Percentiles rank a stretch among this genome's conserved stretches.
Conservation (phyloP, 2,797 vertebrate species). For the Peromyscus eremicus region DNA sequence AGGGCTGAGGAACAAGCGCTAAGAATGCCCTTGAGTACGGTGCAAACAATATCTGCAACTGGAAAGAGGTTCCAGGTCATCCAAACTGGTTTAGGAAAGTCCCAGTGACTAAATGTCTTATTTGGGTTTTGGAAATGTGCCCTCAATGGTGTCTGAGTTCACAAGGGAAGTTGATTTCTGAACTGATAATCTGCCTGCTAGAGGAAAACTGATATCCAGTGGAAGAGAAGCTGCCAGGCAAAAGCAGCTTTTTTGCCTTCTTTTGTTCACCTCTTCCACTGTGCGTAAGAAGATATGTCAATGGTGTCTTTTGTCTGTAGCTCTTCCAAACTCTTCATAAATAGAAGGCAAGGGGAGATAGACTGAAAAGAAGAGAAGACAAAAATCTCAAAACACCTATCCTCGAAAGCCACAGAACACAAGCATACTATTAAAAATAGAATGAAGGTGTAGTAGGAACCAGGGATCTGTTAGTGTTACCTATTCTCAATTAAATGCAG, state of each 20-base stretch:
- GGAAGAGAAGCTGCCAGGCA: slow-evolving; percentile 77
- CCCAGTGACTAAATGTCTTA: slow-evolving; percentile 68
- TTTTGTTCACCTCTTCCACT: slow-evolving; percentile 76
- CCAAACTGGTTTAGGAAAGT: slow-evolving; percentile 67
- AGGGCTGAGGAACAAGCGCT: not conserved
- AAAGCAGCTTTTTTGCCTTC: slow-evolving; percentile 63
- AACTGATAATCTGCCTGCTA: slow-evolving; percentile 80
- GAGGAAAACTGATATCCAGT: slow-evolving; percentile 81
- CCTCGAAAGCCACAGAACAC: slow-evolving; percentile 75
- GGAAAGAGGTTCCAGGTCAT: slow-evolving; percentile 63
- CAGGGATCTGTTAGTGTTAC: slow-evolving; percentile 80
- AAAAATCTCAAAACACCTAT: slow-evolving; percentile 69
- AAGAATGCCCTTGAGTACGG: slow-evolving; percentile 20
- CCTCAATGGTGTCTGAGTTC: slow-evolving; percentile 46
- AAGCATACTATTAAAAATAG: slow-evolving; percentile 79
- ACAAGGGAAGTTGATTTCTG: slow-evolving; percentile 79
- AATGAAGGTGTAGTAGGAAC: slow-evolving; percentile 67
- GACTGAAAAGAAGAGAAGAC: slow-evolving; percentile 26
- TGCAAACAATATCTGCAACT: slow-evolving; percentile 53
- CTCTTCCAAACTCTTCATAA: slow-evolving; percentile 83
- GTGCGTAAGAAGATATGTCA: slow-evolving; percentile 65
- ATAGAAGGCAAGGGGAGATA: slow-evolving; percentile 66
- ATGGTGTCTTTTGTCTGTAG: slow-evolving; percentile 77
- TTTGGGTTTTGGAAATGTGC: slow-evolving; percentile 74
- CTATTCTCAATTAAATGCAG: slow-evolving; percentile 86